Base-by-base conservation (phyloP, 2,888 invertebrate species). In the Drosophila engyochracea region DNA sequence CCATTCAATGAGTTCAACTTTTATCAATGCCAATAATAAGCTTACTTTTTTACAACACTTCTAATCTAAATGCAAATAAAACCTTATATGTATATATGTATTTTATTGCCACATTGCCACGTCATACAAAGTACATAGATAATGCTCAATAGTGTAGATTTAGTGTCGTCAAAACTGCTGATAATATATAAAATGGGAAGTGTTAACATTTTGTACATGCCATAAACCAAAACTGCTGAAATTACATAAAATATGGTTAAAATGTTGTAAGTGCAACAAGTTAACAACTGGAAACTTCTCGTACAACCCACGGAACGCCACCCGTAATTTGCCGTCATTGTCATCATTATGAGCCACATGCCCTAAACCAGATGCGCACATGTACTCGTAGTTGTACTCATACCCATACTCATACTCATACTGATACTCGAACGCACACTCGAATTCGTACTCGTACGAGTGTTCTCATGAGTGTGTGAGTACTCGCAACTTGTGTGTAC, bases 311-410 rank as follows among this genome's bases (percentile, higher is more conserved):
- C 33, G 59, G 12, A 37, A 37, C 41, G 55, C 70, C 82, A 84
- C 76, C 87, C 80, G 75, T 80, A 61, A 84, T 76, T 62, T 72
- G 59, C 44, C 74, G 74, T 77, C 89, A 78, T 76, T 76, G 64
- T 79, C 76, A 75, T 68, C 57, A 41, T 72, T 79, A 75, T 62
- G 62, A 69, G 71, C 52, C 54, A 59, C 66, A 61, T 77, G 85
- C 85, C 86, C 86, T 83, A 82, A 87, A 74, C 90, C 91, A 87
- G 91, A 91, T 89, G 91, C 77, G 90, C 90, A 85, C 72, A 87
- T 78, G 73, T 58, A 58, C 72, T 53, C 66, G 51, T 52, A 64
- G 35, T 28, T n/a, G 35, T 58, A 55, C 28, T 28, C 37, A 44
- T 44, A 63, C 39, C 10, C 37, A 41, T 57, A 55, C 28, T 28